Conservation (phyloP, 2,888 invertebrate genomes). For the Ceramica pisi region DNA sequence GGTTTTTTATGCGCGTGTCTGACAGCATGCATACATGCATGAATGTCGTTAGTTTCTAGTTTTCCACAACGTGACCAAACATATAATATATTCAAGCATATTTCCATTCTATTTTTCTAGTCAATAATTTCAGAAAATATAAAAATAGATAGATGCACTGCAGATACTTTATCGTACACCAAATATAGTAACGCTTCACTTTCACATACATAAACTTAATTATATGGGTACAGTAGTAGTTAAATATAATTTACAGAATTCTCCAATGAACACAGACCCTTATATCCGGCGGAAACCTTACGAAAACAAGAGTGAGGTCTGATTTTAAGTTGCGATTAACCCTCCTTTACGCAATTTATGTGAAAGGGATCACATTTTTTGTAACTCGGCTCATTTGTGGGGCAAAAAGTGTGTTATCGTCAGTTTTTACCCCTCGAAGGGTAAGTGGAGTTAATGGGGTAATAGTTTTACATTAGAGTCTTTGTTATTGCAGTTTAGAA, state of each 20-base stretch:
- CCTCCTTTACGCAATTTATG: slow-evolving; percentile 71
- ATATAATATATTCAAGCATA: too few relatives aligned
- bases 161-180: not conserved
- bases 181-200: too few relatives aligned
- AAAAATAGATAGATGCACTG: too few relatives aligned
- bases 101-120: too few relatives aligned
- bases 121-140: too few relatives aligned
- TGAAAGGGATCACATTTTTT: slow-evolving; percentile 65
- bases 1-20: too few relatives aligned
- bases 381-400: slow-evolving; percentile 52
- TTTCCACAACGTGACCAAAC: too few relatives aligned
- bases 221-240: too few relatives aligned
- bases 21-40: too few relatives aligned
- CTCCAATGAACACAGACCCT: slow-evolving; percentile 22
- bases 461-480: not conserved
- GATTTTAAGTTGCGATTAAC: slow-evolving; percentile 70
- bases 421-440: slow-evolving; percentile 3
- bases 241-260: not conserved
- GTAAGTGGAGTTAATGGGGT: slow-evolving; percentile 35
- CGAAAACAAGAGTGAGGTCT: slow-evolving; percentile 65
- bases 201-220: too few relatives aligned
- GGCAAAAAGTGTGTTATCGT: slow-evolving; percentile 25
- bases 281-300: slow-evolving; percentile 42
- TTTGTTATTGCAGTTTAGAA: slow-evolving; percentile 12
- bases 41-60: too few relatives aligned